Base-by-base conservation (phyloP, 2,888 invertebrate genomes). In the Chloroclystis v-ata region DNA sequence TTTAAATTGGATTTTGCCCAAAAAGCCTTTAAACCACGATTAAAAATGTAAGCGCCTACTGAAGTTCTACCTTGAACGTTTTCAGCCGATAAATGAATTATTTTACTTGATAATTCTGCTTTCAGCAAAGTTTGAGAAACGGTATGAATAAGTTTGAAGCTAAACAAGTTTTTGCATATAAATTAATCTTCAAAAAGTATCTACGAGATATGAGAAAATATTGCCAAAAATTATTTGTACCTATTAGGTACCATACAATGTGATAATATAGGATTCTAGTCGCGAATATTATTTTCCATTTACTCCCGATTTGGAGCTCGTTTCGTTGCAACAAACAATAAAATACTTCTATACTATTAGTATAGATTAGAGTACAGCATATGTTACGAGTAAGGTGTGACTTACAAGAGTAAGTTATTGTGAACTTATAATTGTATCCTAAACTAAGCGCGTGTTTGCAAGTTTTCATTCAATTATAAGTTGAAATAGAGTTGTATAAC, bases 1-100 rank as follows among this genome's bases (percentile, higher is more conserved):
- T 24, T 25, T 16, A 43, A 43, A 47, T 51, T 43, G 24, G 38
- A 45, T 51, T 43, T 45, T 20, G 29, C 29, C 37, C 41, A 16
- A 26, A 48, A 16, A 30, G 33, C 30, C n/a, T 39, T 20, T 35
- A 20, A 35, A 20, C 11, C 30, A 29, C 40, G 32, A 28, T 45
- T 49, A 38, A 49, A 46, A 46, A 46, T 46, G 16, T 42, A 39
- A 33, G 26, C 33, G 42, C 10, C 29, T 13, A 39, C 38, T 28
- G 35, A 45, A 45, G 37, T 49, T 49, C 26, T 32, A 44, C 43
- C 41, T 38, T 28, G 32, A 37, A 14, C 37, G 32, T 49, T 37
- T 41, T 44, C n/a, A 32, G 39, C 40, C 44, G 4, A 28, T 49
- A 37, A 49, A 13, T 41, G 30, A 44, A 49, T 49, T 49, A 45